Base-by-base conservation (phyloP, 2,888 invertebrate genomes). In the Shargacucullia verbasci region DNA sequence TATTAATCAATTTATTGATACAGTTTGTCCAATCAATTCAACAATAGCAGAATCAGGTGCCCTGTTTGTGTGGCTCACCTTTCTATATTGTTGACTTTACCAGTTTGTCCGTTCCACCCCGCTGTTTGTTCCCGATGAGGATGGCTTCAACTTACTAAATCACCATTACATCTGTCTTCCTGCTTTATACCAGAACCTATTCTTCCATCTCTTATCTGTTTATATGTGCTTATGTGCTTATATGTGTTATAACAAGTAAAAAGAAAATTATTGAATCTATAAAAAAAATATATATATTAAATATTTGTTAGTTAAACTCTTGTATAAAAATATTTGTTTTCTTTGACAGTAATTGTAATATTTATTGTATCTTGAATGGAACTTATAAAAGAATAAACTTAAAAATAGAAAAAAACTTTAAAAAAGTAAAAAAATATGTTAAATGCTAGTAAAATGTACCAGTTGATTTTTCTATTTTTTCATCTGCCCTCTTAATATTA, bases 11-110 rank as follows among this genome's bases (percentile, higher is more conserved):
- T 14, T 8, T 9, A 27, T 46, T 15, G 31, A 54, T 61, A 46
- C 49, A 67, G 49, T 66, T 53, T 50, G 44, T 60, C 55, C 41
- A 34, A 46, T 60, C n/a, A 20, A 47, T 27, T n/a, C 9, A 65
- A 59, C 20, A 20, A 71, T 65, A 68, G 39, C 76, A 79, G 74
- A 74, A 79, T 74, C 77, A 63, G 55, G 53, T 57, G 49, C 67
- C 76, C 57, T 81, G 76, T 80, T 79, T 82, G 79, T 83, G 83
- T 86, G 83, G 84, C 84, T 88, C 87, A 87, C 86, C 87, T 88
- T 88, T 88, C 86, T 87, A 73, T 78, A 79, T 56, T 76, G 41
- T 78, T 81, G 74, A 68, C 76, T 71, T 50, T 73, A 73, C 70
- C 61, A 62, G 50, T 67, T 15, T 56, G 70, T 73, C 62, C 67